Evolutionary conservation across 2,797 vertebrate genomes (phyloP).

Genomic region (Sebastes steindachneri): DNA sequence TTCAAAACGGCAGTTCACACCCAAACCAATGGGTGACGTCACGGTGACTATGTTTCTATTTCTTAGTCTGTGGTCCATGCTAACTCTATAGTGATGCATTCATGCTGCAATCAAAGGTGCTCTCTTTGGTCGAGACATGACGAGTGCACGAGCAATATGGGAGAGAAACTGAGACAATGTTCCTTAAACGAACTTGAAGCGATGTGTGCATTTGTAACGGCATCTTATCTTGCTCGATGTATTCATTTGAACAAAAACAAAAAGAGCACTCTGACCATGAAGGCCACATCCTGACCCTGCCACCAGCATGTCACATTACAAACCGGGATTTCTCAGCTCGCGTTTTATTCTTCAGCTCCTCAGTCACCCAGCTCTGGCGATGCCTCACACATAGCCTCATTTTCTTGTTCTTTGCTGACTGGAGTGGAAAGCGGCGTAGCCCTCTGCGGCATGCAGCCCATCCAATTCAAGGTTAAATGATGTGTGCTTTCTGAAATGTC

Average conservation of each 20-base stretch:
- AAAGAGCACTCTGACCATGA: not conserved
- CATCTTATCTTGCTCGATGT: slow-evolving; percentile 10
- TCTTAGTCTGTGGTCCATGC: not conserved
- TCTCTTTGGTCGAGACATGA: slow-evolving; percentile 39
- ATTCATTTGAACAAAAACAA: not conserved
- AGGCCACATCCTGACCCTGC: slow-evolving; percentile 17
- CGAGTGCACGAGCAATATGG: not conserved
- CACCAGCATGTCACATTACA: slow-evolving; percentile 14
- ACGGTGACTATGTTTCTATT: no score
- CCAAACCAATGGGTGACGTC: fast-evolving
- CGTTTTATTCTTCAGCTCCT: slow-evolving; percentile 20
- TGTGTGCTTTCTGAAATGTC: slow-evolving; percentile 60
- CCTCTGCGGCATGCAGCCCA: slow-evolving; percentile 46
- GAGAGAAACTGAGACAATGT: slow-evolving; percentile 12
- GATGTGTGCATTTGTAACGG: not conserved
- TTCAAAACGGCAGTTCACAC: no score
- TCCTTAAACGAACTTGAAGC: slow-evolving; percentile 14
- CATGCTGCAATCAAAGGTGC: slow-evolving; percentile 39
- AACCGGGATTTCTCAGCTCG: slow-evolving; percentile 10
- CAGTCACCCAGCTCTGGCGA: slow-evolving; percentile 14
- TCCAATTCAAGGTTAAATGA: slow-evolving; percentile 72
- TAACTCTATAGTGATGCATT: slow-evolving; percentile 36
- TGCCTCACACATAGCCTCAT: slow-evolving; percentile 42
- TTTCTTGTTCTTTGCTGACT: slow-evolving; percentile 60
- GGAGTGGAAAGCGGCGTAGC: slow-evolving; percentile 45